Evolutionary conservation across 2,113 vertebrate genomes (phyloP), one percentile per base, ranked within the genome.

Genomic region (Rhinolophus sinicus): DNA sequence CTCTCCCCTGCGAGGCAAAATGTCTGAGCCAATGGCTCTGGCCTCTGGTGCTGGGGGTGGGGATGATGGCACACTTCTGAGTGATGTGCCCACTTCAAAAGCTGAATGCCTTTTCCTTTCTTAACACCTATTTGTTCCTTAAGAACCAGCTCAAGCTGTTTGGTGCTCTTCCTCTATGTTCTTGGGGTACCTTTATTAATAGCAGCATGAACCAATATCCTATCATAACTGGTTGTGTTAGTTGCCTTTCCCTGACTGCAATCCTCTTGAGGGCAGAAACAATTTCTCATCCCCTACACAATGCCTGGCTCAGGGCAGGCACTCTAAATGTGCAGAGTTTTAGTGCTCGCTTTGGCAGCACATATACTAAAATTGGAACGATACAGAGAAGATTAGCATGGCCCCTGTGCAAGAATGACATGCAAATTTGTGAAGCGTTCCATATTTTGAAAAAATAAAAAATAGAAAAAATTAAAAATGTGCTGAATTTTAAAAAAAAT

Each of bases 171-270:
- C 82, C 30, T 64, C 40, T 44, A 3, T 12, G 40, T 70, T 62
- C 67, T 75, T 24, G 24, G 52, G 33, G 54, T 3, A 60, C 8
- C 28, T 77, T 67, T 44, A 30, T 2, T 16, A 50, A 76, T 33
- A 52, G 30, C 26, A 50, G 50, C 18, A 30, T 3, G 30, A 85
- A 15, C 40, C 26, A 24, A 67, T 7, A 22, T 56, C 65, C 58
- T 16, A 5, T 33, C 8, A 0, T 13, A 7, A 47, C 5, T 15
- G 28, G 5, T 67, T 12, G 18, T 69, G 40, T n/a, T 2, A 11
- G 60, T 52, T 40, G 3, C 26, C n/a, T 44, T 52, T 44, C 28
- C 40, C 16, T 8, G 21, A 30, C 18, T 19, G 28, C 2, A n/a
- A 40, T 52, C 52, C 30, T 67, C 30, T 8, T 14, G 7, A 21